These are phyloP conservation scores for Charanyca ferruginea DNA, from an alignment of 2,888 invertebrate genomes.

Conservation along the genomic window DNA sequence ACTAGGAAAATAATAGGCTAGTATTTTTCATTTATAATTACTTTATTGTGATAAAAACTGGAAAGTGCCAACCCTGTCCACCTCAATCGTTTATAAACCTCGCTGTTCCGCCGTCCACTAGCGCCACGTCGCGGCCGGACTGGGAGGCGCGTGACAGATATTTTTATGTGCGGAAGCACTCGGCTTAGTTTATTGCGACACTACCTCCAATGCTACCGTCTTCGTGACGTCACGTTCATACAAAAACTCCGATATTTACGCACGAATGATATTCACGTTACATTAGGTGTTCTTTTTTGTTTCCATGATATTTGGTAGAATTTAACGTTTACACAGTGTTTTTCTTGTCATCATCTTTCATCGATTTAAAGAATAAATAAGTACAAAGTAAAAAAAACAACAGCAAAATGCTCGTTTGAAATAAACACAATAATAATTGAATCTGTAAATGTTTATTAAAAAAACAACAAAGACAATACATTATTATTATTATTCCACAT, in stretches of 20 bases:
- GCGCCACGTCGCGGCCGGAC: slow-evolving; percentile 50
- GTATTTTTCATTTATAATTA: no score
- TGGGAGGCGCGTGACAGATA: slow-evolving; percentile 70
- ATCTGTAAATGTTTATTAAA: slow-evolving; percentile 42
- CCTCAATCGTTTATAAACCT: slow-evolving; percentile 59
- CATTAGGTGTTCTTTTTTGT: neutral
- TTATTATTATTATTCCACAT: slow-evolving; percentile 31
- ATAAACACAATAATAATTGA: slow-evolving; percentile 6
- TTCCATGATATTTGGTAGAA: neutral
- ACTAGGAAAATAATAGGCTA: no score
- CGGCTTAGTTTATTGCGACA: slow-evolving; percentile 70
- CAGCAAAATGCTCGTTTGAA: neutral
- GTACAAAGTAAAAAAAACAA: neutral
- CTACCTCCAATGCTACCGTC: slow-evolving; percentile 50
- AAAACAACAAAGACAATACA: slow-evolving; percentile 20
- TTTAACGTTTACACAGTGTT: no score
- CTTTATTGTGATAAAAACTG: neutral
- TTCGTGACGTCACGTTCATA: slow-evolving; percentile 55
- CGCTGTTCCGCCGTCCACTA: slow-evolving; percentile 51
- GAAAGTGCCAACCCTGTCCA: slow-evolving; percentile 58
- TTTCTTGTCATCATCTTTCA: neutral
- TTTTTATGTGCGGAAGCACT: slow-evolving; percentile 78
- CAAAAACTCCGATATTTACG: slow-evolving; percentile 48
- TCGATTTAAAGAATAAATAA: neutral
- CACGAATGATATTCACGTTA: slow-evolving; percentile 28